These are phyloP conservation scores for Tineola bisselliella DNA, from an alignment of 2,888 invertebrate species.

Conservation along the genomic window DNA sequence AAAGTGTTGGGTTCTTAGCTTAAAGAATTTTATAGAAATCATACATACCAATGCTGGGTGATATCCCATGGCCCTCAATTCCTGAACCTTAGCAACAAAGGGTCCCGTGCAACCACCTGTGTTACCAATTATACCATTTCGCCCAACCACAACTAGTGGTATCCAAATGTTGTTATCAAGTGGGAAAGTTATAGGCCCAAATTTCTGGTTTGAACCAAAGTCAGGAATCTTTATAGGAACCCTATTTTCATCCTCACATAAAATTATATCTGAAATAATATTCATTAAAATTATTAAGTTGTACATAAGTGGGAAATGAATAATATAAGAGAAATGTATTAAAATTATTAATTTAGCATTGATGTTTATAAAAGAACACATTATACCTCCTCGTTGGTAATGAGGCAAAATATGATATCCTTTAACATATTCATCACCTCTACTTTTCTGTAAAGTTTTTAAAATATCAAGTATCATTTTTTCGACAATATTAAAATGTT, in stretches of 20 bases:
- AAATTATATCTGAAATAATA: constrained; percentile 62
- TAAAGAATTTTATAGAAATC: constrained; percentile 9
- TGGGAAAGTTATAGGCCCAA: constrained; percentile 47
- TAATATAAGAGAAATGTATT: too few species aligned
- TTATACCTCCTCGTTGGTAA: constrained; percentile 68
- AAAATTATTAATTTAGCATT: too few species aligned
- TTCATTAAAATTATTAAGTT: background rate
- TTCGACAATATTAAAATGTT: constrained; percentile 66
- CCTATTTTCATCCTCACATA: constrained; percentile 65
- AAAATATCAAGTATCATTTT: constrained; percentile 67
- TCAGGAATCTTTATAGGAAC: constrained; percentile 53
- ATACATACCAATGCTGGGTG: constrained; percentile 59
- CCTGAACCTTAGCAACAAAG: constrained; percentile 70
- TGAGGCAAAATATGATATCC: constrained; percentile 75
- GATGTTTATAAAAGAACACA: too few species aligned
- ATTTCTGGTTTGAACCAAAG: constrained; percentile 54
- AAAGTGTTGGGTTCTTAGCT: too few species aligned
- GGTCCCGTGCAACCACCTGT: constrained; percentile 64
- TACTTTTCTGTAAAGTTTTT: constrained; percentile 48
- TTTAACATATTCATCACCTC: constrained; percentile 58
- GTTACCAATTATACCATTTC: constrained; percentile 68
- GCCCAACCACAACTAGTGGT: constrained; percentile 68
- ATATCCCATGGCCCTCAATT: constrained; percentile 71
- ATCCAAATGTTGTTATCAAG: constrained; percentile 58
- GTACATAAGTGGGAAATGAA: too few species aligned